A percentile compares a stretch with the other conserved stretches of the same genome.
phyloP scores from a whole-genome alignment of 1,140 invertebrate species.

The Leptinotarsa undecemlineata region DNA sequence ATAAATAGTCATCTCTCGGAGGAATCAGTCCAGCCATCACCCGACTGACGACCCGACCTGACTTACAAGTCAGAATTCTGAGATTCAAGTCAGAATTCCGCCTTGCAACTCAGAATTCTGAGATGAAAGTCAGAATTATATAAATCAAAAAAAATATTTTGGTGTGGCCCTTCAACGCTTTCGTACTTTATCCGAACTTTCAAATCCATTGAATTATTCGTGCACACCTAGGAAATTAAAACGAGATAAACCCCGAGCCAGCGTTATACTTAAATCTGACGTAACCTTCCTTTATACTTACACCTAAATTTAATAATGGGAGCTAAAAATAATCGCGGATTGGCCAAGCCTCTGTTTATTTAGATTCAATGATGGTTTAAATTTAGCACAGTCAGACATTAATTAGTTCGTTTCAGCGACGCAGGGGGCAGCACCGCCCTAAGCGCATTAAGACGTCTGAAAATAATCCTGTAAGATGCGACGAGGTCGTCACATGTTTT shows the following conservation, averaged over 20 bases:
- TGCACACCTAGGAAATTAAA: not conserved
- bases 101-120: no score
- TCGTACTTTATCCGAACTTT: no score
- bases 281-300: conserved; percentile 20
- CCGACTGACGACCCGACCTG: no score
- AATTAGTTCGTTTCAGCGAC: conserved; percentile 17
- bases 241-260: conserved; percentile 15
- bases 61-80: no score
- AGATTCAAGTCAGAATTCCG: no score
- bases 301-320: conserved; percentile 23
- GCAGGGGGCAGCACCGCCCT: conserved; percentile 26
- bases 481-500: not conserved
- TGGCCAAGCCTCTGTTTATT: conserved; percentile 29
- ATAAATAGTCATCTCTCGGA: no score
- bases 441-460: not conserved
- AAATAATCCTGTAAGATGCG: conserved; percentile 6
- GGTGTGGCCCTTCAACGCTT: no score
- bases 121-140: no score
- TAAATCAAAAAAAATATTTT: no score
- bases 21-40: no score
- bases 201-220: not conserved
- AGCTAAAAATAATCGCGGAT: conserved; percentile 12
- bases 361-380: conserved; percentile 17
- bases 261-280: conserved; percentile 22
- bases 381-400: conserved; percentile 10